Evolutionary conservation across 2,888 invertebrate genomes (phyloP).

Genomic region (Andrena marginata): DNA sequence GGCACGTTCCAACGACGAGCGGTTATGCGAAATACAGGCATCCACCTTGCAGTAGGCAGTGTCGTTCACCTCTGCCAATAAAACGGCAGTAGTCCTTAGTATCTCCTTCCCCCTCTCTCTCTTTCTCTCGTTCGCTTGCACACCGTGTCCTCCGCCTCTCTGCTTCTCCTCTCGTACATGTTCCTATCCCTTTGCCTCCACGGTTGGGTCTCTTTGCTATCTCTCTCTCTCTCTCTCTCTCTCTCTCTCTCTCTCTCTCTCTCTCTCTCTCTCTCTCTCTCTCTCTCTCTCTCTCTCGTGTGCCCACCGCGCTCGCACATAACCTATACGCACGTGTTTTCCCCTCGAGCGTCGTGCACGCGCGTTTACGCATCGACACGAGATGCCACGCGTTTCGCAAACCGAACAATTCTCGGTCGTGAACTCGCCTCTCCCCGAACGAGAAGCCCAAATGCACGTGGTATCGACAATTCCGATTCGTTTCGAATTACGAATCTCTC

Average conservation of each 20-base stretch:
- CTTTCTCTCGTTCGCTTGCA: slow-evolving; percentile 8
- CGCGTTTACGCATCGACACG: slow-evolving; percentile 42
- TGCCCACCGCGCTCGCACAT: slow-evolving; percentile 33
- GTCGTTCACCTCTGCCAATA: slow-evolving; percentile 78
- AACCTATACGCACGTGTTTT: slow-evolving; percentile 67
- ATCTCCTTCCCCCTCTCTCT: slow-evolving; percentile 37
- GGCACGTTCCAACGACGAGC: slow-evolving; percentile 62
- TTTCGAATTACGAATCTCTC: neutral
- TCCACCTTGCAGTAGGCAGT: slow-evolving; percentile 67
- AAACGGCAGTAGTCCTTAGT: slow-evolving; percentile 67
- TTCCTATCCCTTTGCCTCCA: slow-evolving; percentile 35
- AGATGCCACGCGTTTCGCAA: slow-evolving; percentile 25
- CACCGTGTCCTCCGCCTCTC: slow-evolving; percentile 34
- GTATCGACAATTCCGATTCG: neutral
- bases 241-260: slow-evolving; percentile 22
- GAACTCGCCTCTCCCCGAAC: neutral
- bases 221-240: slow-evolving; percentile 17
- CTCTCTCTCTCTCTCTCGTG: slow-evolving; percentile 15
- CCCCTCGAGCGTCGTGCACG: slow-evolving; percentile 18
- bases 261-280: slow-evolving; percentile 27
- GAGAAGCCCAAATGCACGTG: neutral
- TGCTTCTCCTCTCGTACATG: slow-evolving; percentile 42
- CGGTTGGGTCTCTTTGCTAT: slow-evolving; percentile 32
- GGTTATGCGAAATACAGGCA: slow-evolving; percentile 68
- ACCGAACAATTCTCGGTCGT: slow-evolving; percentile 6